Conservation (phyloP, 2,888 invertebrate genomes). For the Chymomyza amoena region DNA sequence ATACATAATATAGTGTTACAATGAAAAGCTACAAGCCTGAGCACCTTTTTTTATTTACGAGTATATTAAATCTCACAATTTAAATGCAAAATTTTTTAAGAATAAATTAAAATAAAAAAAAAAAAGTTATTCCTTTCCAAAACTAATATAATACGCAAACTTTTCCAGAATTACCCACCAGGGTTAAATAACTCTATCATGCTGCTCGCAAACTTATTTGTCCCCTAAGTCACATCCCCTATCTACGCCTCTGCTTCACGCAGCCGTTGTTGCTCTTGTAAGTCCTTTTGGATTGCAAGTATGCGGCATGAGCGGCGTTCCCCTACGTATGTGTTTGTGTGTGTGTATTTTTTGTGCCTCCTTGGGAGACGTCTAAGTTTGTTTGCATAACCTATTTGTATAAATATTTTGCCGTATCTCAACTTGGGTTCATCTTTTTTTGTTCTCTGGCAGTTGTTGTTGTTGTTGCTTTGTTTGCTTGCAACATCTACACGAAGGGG, state of each 20-base stretch:
- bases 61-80: too few species aligned
- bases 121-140: too few species aligned
- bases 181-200: too few species aligned
- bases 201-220: too few species aligned
- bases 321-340: constrained; percentile 3
- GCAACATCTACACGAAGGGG: background rate
- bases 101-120: too few species aligned
- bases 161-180: too few species aligned
- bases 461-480: constrained; percentile 8
- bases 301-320: constrained; percentile 24
- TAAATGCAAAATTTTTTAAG: too few species aligned
- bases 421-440: constrained; percentile 2
- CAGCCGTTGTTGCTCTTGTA: background rate
- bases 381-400: constrained; percentile 74
- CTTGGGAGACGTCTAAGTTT: constrained; percentile 65
- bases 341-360: constrained; percentile 24
- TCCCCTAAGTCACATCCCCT: too few species aligned
- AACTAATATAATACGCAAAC: too few species aligned
- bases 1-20: too few species aligned
- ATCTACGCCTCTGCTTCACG: background rate
- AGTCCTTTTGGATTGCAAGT: constrained; percentile 4
- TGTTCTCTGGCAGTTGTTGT: background rate
- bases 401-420: constrained; percentile 70
- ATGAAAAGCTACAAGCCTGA: too few species aligned
- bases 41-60: too few species aligned